Percentiles rank a stretch among this genome's conserved stretches.
Evolutionary conservation across 2,888 invertebrate genomes (phyloP).

Genomic region (Lasius fuliginosus): DNA sequence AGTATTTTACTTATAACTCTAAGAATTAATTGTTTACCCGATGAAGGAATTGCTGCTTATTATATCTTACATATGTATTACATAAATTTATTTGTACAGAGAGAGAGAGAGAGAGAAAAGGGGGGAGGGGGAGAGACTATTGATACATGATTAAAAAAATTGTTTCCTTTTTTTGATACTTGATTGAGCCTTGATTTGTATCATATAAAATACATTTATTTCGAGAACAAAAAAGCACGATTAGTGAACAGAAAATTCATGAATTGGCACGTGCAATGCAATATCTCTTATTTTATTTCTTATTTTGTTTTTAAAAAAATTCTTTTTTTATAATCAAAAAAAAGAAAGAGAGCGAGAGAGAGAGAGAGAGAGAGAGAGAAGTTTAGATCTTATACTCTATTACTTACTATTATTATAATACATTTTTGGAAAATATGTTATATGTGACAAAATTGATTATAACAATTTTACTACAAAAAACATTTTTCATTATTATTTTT

Average conservation of each 20-base stretch:
- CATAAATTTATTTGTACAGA: not conserved
- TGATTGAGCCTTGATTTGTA: not conserved
- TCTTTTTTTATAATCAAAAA: not conserved
- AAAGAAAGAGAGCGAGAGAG: not conserved
- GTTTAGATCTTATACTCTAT: too few relatives aligned
- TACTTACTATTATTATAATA: too few relatives aligned
- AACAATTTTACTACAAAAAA: not conserved
- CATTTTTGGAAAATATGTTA: not conserved
- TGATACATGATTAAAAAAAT: not conserved
- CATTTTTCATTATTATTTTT: not conserved
- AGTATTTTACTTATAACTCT: not conserved
- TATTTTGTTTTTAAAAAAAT: not conserved
- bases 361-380: too few relatives aligned
- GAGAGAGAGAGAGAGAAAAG: too few relatives aligned
- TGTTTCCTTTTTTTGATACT: not conserved
- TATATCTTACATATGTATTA: not conserved
- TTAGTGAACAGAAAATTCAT: not conserved
- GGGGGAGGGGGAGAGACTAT: not conserved
- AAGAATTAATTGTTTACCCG: not conserved
- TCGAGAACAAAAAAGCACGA: not conserved
- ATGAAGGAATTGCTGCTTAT: not conserved
- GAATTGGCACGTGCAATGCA: not conserved
- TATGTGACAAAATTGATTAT: not conserved
- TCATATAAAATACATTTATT: slow-evolving; percentile 1
- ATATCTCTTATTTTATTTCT: not conserved